Evolutionary conservation across 2,113 vertebrate genomes (phyloP).

Genomic region (Phylloscopus trochilus): DNA sequence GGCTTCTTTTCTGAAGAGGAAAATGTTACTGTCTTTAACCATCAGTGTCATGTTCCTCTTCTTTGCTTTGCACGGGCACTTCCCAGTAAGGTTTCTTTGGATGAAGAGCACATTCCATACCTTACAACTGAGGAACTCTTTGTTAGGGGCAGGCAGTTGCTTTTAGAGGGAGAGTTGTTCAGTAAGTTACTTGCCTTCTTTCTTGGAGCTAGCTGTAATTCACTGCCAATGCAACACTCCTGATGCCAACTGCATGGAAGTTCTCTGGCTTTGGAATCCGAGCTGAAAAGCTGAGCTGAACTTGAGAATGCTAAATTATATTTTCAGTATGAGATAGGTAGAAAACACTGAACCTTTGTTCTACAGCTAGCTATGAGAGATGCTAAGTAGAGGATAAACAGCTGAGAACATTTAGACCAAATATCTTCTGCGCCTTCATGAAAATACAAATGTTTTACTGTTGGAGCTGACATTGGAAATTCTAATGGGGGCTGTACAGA

Average conservation of each 20-base stretch:
- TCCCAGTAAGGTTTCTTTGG: not conserved
- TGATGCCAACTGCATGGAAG: not conserved
- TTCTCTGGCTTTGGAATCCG: not conserved
- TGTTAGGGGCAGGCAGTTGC: not conserved
- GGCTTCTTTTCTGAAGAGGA: not conserved
- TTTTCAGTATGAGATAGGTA: not conserved
- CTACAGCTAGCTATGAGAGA: not conserved
- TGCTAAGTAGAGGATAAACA: not conserved
- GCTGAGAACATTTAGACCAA: not conserved
- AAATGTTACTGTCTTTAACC: not conserved
- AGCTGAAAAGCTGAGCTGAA: not conserved
- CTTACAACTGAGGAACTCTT: not conserved
- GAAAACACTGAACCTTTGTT: not conserved
- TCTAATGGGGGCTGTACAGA: not conserved
- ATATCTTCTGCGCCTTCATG: not conserved
- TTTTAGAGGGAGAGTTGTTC: not conserved
- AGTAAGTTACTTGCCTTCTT: not conserved
- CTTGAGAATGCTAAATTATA: not conserved
- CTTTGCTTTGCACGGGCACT: not conserved
- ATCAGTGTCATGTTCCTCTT: not conserved
- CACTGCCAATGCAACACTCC: not conserved
- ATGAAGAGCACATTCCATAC: not conserved
- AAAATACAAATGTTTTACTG: not conserved
- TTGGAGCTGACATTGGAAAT: not conserved
- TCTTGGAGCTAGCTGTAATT: not conserved